These are phyloP conservation scores for Mobula birostris DNA, from an alignment of 2,113 vertebrate genomes.

Conservation along the genomic window DNA sequence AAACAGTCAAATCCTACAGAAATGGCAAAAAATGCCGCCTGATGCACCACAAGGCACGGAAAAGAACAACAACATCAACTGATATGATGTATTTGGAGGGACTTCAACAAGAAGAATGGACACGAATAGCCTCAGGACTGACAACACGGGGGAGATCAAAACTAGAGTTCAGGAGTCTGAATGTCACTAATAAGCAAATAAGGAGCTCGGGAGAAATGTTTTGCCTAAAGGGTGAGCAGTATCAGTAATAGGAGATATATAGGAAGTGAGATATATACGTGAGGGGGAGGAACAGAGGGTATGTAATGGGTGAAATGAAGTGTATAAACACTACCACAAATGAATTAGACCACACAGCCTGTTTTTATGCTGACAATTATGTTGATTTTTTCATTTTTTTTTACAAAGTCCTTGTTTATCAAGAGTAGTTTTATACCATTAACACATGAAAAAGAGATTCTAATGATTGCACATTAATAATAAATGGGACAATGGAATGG, in stretches of 20 bases:
- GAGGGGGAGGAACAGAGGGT: background rate
- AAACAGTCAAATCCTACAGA: too few species aligned
- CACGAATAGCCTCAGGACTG: too few species aligned
- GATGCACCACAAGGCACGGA: too few species aligned
- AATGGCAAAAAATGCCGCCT: too few species aligned
- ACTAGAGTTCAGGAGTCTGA: too few species aligned
- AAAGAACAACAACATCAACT: too few species aligned
- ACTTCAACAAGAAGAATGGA: too few species aligned
- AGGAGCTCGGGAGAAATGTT: too few species aligned
- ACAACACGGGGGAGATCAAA: too few species aligned
- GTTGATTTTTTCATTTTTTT: background rate
- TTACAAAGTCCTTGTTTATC: background rate
- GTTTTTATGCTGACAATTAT: background rate
- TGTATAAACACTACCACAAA: background rate
- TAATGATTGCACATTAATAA: slow-evolving; percentile 11
- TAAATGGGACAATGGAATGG: background rate
- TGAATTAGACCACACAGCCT: background rate
- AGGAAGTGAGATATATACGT: background rate
- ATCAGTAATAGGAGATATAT: background rate
- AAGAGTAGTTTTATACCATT: background rate
- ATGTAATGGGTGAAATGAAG: too few species aligned
- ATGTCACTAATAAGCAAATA: too few species aligned
- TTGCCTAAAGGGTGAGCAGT: background rate
- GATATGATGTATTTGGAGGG: too few species aligned
- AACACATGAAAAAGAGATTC: background rate